Conservation (phyloP, 1,140 invertebrate species). For the Scaptomyza hsui region DNA sequence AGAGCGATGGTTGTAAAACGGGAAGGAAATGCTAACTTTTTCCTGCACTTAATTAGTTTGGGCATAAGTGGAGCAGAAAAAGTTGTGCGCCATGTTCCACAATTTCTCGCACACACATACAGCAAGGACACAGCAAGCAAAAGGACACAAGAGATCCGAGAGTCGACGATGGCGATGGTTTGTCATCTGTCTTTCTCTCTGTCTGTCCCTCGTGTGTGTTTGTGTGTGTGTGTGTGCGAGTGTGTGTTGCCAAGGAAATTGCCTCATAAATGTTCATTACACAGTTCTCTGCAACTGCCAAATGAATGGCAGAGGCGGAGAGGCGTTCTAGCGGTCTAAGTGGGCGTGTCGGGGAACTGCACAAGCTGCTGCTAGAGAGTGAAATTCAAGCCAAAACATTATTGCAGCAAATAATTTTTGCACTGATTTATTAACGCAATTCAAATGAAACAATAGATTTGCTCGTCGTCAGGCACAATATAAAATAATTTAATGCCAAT, state of each 20-base stretch:
- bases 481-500: constrained; percentile 32
- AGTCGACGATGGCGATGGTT: constrained; percentile 28
- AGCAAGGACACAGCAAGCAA: background rate
- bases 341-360: constrained; percentile 28
- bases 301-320: constrained; percentile 44
- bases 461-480: background rate
- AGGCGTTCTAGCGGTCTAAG: constrained; percentile 23
- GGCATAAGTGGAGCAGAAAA: constrained; percentile 82
- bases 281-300: constrained; percentile 62
- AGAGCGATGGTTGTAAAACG: constrained; percentile 58
- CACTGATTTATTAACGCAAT: constrained; percentile 52
- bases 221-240: constrained; percentile 31
- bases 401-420: constrained; percentile 53
- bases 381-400: constrained; percentile 34
- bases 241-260: constrained; percentile 74
- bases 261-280: constrained; percentile 82
- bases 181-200: constrained; percentile 54
- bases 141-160: background rate
- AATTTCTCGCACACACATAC: constrained; percentile 7
- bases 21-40: constrained; percentile 79
- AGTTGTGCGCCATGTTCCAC: constrained; percentile 56
- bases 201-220: constrained; percentile 19
- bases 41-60: constrained; percentile 83
- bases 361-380: background rate
- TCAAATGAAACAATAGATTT: constrained; percentile 43